Conservation (phyloP, 2,888 invertebrate genomes). For the Morinoia aosen region DNA sequence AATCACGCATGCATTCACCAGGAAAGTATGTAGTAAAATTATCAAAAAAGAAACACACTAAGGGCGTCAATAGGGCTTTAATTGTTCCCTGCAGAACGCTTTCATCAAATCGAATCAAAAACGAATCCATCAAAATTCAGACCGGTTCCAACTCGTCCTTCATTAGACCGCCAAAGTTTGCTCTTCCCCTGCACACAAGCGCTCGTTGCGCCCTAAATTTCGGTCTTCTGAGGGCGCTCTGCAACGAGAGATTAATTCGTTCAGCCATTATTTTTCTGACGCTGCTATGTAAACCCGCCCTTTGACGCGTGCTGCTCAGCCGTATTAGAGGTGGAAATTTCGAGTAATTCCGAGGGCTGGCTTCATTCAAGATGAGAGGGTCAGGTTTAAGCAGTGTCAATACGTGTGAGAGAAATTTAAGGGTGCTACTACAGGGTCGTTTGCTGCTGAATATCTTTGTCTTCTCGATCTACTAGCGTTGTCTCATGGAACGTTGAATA, state of each 20-base stretch:
- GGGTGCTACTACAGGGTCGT: background rate
- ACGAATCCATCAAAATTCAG: background rate
- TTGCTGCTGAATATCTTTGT: background rate
- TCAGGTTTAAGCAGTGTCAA: background rate
- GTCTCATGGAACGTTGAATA: background rate
- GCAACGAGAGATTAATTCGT: background rate
- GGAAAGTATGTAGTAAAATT: too few relatives aligned
- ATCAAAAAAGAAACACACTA: too few relatives aligned
- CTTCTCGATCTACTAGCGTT: background rate
- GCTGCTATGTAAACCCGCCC: background rate
- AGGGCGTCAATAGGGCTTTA: background rate
- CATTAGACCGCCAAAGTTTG: background rate
- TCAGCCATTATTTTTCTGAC: background rate
- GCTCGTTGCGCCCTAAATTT: background rate
- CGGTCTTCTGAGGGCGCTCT: background rate
- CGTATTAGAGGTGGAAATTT: background rate
- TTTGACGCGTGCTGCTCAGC: background rate
- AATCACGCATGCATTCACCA: too few relatives aligned
- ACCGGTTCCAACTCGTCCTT: background rate
- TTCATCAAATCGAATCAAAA: background rate
- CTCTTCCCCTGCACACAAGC: conserved; percentile 2
- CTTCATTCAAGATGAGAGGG: background rate
- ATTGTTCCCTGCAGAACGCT: background rate
- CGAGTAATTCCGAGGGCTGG: background rate
- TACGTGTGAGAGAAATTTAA: background rate